These are phyloP conservation scores for Mormyrus proboscirostris DNA, from an alignment of 2,797 vertebrate genomes.

Conservation along the genomic window DNA sequence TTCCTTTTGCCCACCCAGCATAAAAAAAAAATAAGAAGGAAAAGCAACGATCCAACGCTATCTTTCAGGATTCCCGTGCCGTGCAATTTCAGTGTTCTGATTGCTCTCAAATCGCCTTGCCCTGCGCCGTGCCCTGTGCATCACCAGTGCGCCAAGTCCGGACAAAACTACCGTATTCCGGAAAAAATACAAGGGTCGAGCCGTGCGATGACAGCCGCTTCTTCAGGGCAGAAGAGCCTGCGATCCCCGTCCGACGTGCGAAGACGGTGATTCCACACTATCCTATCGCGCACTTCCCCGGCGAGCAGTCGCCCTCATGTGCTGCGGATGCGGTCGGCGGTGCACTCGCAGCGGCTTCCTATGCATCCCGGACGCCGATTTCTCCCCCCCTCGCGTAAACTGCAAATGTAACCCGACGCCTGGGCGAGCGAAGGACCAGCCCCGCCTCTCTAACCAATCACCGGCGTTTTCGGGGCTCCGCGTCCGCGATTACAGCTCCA, in stretches of 20 bases:
- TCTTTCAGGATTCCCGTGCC: conserved; percentile 7
- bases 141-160: conserved; percentile 18
- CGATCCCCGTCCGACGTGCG: background rate
- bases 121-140: conserved; percentile 17
- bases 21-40: background rate
- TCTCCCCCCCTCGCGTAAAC: conserved; percentile 44
- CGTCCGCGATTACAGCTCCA: conserved; percentile 27
- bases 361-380: conserved; percentile 41
- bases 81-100: conserved; percentile 6
- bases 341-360: conserved; percentile 1
- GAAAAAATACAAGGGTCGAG: conserved; percentile 18
- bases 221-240: background rate
- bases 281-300: background rate
- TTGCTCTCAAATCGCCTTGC: conserved; percentile 11
- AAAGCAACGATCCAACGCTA: conserved; percentile 8
- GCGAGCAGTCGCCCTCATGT: background rate
- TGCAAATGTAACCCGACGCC: conserved; percentile 57
- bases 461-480: conserved; percentile 17
- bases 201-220: background rate
- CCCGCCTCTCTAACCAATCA: conserved; percentile 59
- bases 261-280: background rate
- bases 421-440: conserved; percentile 39
- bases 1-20: conserved; percentile 35
- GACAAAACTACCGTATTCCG: conserved; percentile 32
- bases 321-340: background rate